Conservation (phyloP, 2,888 invertebrate genomes). For the Steinernema hermaphroditum region DNA sequence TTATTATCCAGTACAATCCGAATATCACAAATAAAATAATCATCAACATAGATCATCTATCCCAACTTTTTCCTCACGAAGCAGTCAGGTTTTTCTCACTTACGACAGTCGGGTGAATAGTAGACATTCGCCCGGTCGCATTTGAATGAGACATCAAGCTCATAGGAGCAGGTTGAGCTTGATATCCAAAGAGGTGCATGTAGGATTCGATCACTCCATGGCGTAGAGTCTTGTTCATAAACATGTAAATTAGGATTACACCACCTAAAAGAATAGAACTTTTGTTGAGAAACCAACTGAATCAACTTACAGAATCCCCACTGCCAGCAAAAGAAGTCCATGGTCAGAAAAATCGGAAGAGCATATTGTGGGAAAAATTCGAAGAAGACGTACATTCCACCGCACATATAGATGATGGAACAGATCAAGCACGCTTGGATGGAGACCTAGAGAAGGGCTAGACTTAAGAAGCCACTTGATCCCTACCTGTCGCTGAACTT, state of each 20-base stretch:
- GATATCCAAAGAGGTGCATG: not conserved
- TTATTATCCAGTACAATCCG: too few species aligned
- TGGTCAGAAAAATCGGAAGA: not conserved
- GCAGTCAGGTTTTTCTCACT: too few species aligned
- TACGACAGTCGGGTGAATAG: too few species aligned
- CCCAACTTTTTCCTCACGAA: too few species aligned
- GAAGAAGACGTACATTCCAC: constrained; percentile 7
- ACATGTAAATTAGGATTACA: not conserved
- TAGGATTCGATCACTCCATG: constrained; percentile 2
- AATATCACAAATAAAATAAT: too few species aligned
- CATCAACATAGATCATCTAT: too few species aligned
- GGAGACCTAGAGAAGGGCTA: not conserved
- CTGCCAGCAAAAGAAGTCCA: not conserved
- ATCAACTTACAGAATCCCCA: too few species aligned
- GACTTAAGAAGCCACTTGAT: too few species aligned
- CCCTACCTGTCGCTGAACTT: constrained; percentile 13
- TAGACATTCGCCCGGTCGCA: too few species aligned
- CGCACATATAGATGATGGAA: not conserved
- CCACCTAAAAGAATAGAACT: not conserved
- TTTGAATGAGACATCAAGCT: too few species aligned
- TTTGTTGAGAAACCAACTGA: too few species aligned
- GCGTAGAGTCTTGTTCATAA: not conserved
- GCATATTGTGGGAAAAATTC: not conserved
- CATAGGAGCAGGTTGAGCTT: too few species aligned
- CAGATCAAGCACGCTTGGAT: constrained; percentile 1